Evolutionary conservation across 1,140 invertebrate genomes (phyloP).

Genomic region (Pogonus chalceus): DNA sequence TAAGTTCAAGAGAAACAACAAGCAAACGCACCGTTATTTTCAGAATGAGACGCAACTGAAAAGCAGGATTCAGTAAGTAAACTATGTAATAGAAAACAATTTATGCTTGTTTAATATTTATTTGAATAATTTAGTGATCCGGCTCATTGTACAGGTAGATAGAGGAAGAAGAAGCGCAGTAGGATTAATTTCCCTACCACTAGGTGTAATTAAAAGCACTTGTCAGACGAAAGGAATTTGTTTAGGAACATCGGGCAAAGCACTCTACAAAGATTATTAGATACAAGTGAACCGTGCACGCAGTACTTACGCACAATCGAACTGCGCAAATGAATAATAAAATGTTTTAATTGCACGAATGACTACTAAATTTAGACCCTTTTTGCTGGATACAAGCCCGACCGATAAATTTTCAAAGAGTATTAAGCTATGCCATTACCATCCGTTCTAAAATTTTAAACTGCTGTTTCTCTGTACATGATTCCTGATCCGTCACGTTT

Average conservation of each 20-base stretch:
- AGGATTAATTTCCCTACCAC: neutral
- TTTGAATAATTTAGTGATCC: no score
- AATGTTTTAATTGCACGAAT: neutral
- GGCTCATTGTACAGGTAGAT: no score
- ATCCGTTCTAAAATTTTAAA: no score
- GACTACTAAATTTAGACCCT: neutral
- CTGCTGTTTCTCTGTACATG: no score
- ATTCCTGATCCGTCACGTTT: no score
- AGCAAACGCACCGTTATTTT: no score
- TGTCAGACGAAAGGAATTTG: slow-evolving; percentile 5
- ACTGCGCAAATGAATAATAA: neutral
- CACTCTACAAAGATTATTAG: slow-evolving; percentile 2
- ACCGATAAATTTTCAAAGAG: neutral
- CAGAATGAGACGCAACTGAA: no score
- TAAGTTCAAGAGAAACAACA: no score
- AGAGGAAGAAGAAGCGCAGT: neutral
- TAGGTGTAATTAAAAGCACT: slow-evolving; percentile 6
- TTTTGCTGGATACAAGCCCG: neutral
- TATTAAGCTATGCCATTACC: neutral
- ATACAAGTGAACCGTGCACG: neutral
- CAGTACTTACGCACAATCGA: neutral
- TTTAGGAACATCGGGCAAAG: neutral
- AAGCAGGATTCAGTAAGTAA: no score
- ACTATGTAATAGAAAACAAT: no score
- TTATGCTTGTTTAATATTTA: no score